These are phyloP conservation scores for Limonius californicus DNA, from an alignment of 1,140 invertebrate species.

Conservation along the genomic window DNA sequence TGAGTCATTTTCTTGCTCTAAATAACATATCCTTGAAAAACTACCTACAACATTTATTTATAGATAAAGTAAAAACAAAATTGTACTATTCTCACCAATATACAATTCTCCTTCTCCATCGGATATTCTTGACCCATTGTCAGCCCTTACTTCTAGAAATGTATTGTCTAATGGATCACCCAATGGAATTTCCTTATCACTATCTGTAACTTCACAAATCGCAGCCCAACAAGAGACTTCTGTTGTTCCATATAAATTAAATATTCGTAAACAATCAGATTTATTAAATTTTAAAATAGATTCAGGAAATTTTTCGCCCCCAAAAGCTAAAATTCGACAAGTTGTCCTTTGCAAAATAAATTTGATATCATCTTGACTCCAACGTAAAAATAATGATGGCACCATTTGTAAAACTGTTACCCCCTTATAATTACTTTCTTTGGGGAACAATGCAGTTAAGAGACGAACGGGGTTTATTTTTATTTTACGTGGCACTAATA, in stretches of 20 bases:
- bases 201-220: conserved; percentile 52
- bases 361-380: conserved; percentile 53
- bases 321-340: conserved; percentile 58
- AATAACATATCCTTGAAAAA: conserved; percentile 56
- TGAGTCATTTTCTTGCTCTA: conserved; percentile 52
- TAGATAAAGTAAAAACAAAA: neutral
- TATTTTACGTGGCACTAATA: conserved; percentile 57
- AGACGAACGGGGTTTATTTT: conserved; percentile 46
- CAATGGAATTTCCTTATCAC: conserved; percentile 50
- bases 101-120: conserved; percentile 56
- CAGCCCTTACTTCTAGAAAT: conserved; percentile 52
- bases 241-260: conserved; percentile 78
- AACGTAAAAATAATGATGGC: conserved; percentile 65
- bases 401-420: conserved; percentile 74
- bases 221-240: conserved; percentile 83
- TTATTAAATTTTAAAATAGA: conserved; percentile 47
- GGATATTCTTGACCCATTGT: conserved; percentile 34
- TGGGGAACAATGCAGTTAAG: conserved; percentile 25
- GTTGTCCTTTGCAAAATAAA: conserved; percentile 55
- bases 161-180: conserved; percentile 62
- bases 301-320: conserved; percentile 59
- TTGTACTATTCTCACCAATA: conserved; percentile 40
- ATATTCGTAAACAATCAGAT: conserved; percentile 51
- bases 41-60: conserved; percentile 52
- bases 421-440: conserved; percentile 44